Base-by-base conservation (phyloP, 2,888 invertebrate species). In the Sarcophaga subvicina region DNA sequence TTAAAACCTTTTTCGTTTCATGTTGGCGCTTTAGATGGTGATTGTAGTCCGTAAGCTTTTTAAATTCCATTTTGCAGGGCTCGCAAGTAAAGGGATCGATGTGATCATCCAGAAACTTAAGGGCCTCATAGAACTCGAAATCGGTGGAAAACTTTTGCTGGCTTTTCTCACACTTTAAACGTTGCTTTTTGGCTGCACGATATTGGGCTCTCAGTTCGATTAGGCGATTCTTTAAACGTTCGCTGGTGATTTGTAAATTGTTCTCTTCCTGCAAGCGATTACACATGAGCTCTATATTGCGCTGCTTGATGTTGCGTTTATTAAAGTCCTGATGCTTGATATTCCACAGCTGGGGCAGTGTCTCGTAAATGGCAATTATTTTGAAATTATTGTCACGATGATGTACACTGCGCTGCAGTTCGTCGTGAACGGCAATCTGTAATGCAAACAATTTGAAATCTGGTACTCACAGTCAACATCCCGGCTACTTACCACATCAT, bases 191-290 rank as follows among this genome's bases (percentile, higher is more conserved):
- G 72, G 89, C 91, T 54, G 89, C 89, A 0, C 92, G 89, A 79
- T 91, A 92, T 76, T 90, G 90, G 20, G 89, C 90, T 5, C 92
- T 91, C 11, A 92, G 89, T 10, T 92, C 92, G 2, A 91, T 90
- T 0, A 92, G 79, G 6, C 92, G 91, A 69, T 89, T 89, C 78
- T 91, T 91, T 0, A 92, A 78, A 1, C 91, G 90, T 25, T 91
- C 91, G 25, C 91, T 86, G 0, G 90, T 89, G 2, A 92, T 89
- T 80, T 90, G 90, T 0, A 92, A 81, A 72, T 91, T 90, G 64
- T 89, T 85, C 8, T 90, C 91, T 78, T 90, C 91, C 66, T 89
- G 90, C 79, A 92, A 87, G 0, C 89, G 88, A 0, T 89, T 90
- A 84, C 91, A 92, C 49, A 92, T 83, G 0, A 89, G 87, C 37